Conservation (phyloP, 2,113 vertebrate genomes). For the Atherinomorus stipes region DNA sequence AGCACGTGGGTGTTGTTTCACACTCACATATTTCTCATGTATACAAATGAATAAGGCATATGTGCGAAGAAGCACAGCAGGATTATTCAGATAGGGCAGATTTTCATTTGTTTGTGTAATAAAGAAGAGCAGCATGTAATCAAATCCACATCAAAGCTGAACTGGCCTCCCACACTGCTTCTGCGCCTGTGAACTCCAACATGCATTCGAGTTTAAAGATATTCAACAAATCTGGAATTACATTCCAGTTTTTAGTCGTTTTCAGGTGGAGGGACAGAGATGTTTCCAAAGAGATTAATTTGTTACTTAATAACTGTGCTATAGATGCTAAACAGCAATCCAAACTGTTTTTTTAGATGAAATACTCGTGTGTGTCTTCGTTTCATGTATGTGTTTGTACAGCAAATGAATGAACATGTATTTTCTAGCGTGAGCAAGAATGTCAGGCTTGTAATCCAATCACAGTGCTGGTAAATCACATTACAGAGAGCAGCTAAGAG, state of each 20-base stretch:
- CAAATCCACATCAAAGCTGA: constrained; percentile 52
- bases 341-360: background rate
- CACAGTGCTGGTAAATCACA: constrained; percentile 66
- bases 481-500: constrained; percentile 61
- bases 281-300: too few relatives aligned
- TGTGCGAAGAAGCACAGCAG: constrained; percentile 18
- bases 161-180: background rate
- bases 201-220: background rate
- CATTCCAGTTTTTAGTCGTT: background rate
- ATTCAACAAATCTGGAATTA: background rate
- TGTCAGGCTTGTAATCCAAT: constrained; percentile 78
- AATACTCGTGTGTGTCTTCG: background rate
- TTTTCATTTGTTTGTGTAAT: constrained; percentile 61
- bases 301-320: background rate
- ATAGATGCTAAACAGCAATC: background rate
- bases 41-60: constrained; percentile 19
- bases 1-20: constrained; percentile 19
- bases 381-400: constrained; percentile 5
- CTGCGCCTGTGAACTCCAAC: background rate
- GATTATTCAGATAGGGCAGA: constrained; percentile 45
- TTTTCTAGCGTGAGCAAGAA: constrained; percentile 64
- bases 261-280: background rate
- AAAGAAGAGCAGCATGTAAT: constrained; percentile 43
- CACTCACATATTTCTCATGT: background rate
- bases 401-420: constrained; percentile 61